A percentile compares a stretch with the other conserved stretches of the same genome.
Conservation (phyloP, 2,888 invertebrate genomes). For the Drosophila bunnanda region DNA sequence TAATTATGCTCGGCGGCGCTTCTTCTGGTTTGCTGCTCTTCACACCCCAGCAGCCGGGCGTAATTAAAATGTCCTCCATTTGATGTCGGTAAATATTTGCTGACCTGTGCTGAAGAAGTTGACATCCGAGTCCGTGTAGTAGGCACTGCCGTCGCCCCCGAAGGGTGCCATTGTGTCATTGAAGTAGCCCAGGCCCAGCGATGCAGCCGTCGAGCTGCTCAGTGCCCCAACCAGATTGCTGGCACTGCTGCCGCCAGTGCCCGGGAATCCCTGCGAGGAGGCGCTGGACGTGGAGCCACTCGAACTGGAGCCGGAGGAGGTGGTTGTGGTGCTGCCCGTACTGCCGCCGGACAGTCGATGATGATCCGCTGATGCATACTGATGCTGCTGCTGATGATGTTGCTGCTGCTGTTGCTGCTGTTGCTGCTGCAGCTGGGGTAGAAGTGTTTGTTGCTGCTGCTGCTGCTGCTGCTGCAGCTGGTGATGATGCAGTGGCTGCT, state of each 20-base stretch:
- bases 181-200: conserved; percentile 81
- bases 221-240: conserved; percentile 67
- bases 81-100: conserved; percentile 77
- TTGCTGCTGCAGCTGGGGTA: conserved; percentile 37
- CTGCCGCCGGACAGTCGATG: conserved; percentile 83
- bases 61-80: conserved; percentile 74
- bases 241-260: conserved; percentile 25
- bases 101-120: conserved; percentile 83
- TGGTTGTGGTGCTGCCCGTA: conserved; percentile 74
- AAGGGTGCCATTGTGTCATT: conserved; percentile 83
- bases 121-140: conserved; percentile 84
- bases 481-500: conserved; percentile 49
- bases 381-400: conserved; percentile 57
- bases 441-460: conserved; percentile 46
- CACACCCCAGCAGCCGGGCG: conserved; percentile 62
- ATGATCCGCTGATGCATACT: conserved; percentile 65
- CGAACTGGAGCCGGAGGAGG: conserved; percentile 73
- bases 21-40: conserved; percentile 62
- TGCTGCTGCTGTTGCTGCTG: conserved; percentile 55
- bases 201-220: conserved; percentile 77
- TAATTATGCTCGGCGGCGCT: conserved; percentile 73
- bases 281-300: conserved; percentile 70
- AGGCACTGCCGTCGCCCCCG: conserved; percentile 82
- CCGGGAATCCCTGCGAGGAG: conserved; percentile 66
- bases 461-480: conserved; percentile 47